Conservation (phyloP, 2,113 vertebrate genomes). For the Bungarus multicinctus region DNA sequence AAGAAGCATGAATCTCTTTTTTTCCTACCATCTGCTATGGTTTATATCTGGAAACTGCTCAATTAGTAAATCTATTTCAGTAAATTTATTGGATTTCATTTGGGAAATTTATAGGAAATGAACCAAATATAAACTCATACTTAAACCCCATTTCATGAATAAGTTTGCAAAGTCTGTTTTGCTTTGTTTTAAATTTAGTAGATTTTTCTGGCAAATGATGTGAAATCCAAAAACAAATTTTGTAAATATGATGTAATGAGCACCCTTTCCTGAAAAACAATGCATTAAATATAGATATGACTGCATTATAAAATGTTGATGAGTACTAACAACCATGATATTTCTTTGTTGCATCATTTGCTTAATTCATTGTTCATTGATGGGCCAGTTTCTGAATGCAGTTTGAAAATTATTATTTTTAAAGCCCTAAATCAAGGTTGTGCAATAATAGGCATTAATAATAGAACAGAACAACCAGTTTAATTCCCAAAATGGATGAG, state of each 20-base stretch:
- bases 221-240: background rate
- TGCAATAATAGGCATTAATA: background rate
- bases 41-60: background rate
- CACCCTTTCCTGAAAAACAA: background rate
- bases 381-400: background rate
- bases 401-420: background rate
- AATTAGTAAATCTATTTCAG: background rate
- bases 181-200: background rate
- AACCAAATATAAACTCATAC: background rate
- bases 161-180: background rate
- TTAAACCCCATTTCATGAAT: background rate
- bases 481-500: background rate
- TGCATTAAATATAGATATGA: background rate
- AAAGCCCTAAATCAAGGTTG: background rate
- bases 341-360: background rate
- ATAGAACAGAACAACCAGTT: background rate
- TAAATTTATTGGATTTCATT: background rate
- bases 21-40: background rate
- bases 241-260: background rate
- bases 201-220: background rate
- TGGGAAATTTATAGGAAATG: background rate
- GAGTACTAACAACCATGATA: background rate
- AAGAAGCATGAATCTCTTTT: background rate
- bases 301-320: background rate
- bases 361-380: background rate